Conservation (phyloP, 2,113 vertebrate genomes). For the Aspiorhynchus laticeps region DNA sequence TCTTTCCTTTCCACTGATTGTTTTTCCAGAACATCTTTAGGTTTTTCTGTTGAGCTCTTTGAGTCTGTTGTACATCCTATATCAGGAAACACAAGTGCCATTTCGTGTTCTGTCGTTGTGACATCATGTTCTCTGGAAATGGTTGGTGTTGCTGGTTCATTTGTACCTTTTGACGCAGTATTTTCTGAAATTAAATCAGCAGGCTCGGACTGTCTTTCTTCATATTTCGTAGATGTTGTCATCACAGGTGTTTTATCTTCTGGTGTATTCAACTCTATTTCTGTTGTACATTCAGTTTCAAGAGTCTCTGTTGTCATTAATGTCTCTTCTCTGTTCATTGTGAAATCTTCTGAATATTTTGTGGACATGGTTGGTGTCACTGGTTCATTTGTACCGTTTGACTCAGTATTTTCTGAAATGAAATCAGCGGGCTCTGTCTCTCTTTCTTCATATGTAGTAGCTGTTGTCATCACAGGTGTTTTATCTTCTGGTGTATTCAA, state of each 20-base stretch:
- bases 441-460: background rate
- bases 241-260: background rate
- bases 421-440: background rate
- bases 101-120: background rate
- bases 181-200: background rate
- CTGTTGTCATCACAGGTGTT: background rate
- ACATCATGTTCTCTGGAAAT: background rate
- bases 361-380: accelerated
- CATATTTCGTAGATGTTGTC: background rate
- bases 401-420: too few relatives aligned
- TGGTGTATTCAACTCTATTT: background rate
- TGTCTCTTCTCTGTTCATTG: too few relatives aligned
- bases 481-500: too few relatives aligned
- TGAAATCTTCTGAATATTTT: background rate
- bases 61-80: background rate
- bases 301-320: background rate
- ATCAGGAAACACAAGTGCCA: background rate
- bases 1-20: background rate
- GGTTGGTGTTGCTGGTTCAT: background rate
- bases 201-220: background rate
- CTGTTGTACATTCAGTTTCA: slow-evolving; percentile 30
- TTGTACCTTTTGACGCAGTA: background rate
- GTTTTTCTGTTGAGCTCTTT: background rate
- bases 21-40: background rate
- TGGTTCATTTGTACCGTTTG: too few relatives aligned